Conservation (phyloP, 2,113 vertebrate genomes). For the Corythoichthys intestinalis region DNA sequence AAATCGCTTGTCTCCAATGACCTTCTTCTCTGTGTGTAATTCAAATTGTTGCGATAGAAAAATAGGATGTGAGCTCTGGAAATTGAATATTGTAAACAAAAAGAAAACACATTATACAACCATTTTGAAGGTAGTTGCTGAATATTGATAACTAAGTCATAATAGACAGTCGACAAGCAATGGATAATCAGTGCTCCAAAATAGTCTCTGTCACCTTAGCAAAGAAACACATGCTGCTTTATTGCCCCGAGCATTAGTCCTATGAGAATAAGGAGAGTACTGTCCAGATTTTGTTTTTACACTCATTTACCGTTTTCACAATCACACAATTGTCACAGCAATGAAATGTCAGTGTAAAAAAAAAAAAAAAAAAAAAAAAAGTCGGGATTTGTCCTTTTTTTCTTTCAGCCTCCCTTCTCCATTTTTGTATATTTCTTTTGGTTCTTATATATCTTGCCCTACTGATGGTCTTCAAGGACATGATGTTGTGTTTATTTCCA, state of each 20-base stretch:
- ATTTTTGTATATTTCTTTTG: constrained; percentile 1
- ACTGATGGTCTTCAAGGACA: constrained; percentile 16
- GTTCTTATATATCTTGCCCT: constrained; percentile 5
- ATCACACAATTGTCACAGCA: constrained; percentile 19
- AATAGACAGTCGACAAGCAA: background rate
- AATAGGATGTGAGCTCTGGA: background rate
- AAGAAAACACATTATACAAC: background rate
- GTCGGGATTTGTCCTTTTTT: background rate
- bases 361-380: constrained; percentile 4
- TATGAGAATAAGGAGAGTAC: background rate
- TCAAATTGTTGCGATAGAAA: background rate
- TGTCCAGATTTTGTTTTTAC: background rate
- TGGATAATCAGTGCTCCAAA: background rate
- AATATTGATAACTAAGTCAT: background rate
- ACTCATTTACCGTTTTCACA: constrained; percentile 12
- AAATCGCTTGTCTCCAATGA: background rate
- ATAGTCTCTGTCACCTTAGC: background rate
- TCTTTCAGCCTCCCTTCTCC: background rate
- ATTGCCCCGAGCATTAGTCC: too few relatives aligned
- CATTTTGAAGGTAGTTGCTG: background rate
- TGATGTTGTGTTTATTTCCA: constrained; percentile 19
- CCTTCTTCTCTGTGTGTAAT: background rate
- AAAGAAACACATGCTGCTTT: too few relatives aligned
- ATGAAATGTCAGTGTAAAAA: too few relatives aligned
- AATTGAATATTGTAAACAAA: background rate